Evolutionary conservation across 2,113 vertebrate genomes (phyloP), one percentile per base, ranked within the genome.

Genomic region (Suncus etruscus): DNA sequence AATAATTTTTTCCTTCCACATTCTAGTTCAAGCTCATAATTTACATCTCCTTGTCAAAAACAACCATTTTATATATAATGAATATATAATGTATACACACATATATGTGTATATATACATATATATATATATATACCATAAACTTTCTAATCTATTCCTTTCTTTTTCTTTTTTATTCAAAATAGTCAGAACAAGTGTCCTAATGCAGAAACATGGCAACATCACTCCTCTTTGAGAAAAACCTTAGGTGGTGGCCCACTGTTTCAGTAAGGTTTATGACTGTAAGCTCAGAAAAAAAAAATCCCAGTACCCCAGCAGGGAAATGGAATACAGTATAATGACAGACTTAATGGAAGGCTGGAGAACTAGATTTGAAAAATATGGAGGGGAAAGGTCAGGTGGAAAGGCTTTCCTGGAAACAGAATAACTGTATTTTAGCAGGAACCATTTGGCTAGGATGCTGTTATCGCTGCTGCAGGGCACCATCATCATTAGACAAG

Each of bases 321-420:
- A 94, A 83, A 88, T 72, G 68, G 83, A 91, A 83, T 91, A 48
- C 22, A 14, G 45, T 75, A 61, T 82, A 92, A 95, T 68, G 77
- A 76, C 51, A 94, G 79, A 81, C 32, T 68, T 95, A 89, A 90
- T 54, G 68, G 80, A 76, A 95, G n/a, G 20, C 48, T 89, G 12
- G 54, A 87, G 75, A 79, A 86, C 39, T 48, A 61, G n/a, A 73
- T 89, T 90, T 92, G 86, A 92, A 95, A 95, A 94, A 87, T 72
- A 39, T 81, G 50, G 88, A 54, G 54, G n/a, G 24, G 51, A 69
- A 83, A 86, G 80, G 54, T 83, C 86, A 89, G 25, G 18, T 70
- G 79, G 69, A 47, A 82, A 47, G 77, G 32, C 58, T 82, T 92
- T 84, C 85, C 82, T 79, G 39, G 85, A 92, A 90, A 65, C 32